These are phyloP conservation scores for Eupithecia subfuscata DNA, from an alignment of 2,888 invertebrate genomes.

Conservation along the genomic window DNA sequence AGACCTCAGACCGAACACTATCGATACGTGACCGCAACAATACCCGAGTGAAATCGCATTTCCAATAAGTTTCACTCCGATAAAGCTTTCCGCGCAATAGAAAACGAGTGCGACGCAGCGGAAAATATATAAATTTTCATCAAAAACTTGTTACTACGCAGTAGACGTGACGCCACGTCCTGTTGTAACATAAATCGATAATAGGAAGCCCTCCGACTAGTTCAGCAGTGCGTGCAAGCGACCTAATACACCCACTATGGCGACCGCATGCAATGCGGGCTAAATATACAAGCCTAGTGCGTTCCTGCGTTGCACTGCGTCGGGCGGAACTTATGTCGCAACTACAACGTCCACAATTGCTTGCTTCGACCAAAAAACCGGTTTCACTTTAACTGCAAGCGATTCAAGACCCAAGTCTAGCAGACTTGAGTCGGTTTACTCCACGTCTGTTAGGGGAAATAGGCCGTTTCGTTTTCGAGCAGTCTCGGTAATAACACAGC, in stretches of 20 bases:
- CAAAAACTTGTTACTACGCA: conserved; percentile 62
- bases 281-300: conserved; percentile 79
- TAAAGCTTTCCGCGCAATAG: conserved; percentile 70
- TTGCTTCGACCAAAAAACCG: conserved; percentile 76
- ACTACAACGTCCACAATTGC: conserved; percentile 78
- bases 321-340: conserved; percentile 77
- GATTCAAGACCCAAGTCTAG: conserved; percentile 57
- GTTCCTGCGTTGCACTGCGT: conserved; percentile 61
- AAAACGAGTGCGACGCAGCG: conserved; percentile 62
- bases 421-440: conserved; percentile 56
- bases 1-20: not conserved
- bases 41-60: conserved; percentile 66
- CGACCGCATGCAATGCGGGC: conserved; percentile 80
- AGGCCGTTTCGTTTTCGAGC: conserved; percentile 71
- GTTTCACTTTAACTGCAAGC: conserved; percentile 57
- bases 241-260: conserved; percentile 81
- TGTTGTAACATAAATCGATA: conserved; percentile 81
- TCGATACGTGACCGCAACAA: not conserved
- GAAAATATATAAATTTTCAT: conserved; percentile 63
- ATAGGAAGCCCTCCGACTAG: conserved; percentile 83
- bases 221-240: conserved; percentile 83
- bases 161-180: conserved; percentile 63
- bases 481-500: conserved; percentile 79
- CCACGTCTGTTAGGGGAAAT: conserved; percentile 52
- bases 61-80: conserved; percentile 68